Percentiles rank a stretch among this genome's conserved stretches.
Evolutionary conservation across 1,140 invertebrate species (phyloP).

Genomic region (Lucilia sericata): DNA sequence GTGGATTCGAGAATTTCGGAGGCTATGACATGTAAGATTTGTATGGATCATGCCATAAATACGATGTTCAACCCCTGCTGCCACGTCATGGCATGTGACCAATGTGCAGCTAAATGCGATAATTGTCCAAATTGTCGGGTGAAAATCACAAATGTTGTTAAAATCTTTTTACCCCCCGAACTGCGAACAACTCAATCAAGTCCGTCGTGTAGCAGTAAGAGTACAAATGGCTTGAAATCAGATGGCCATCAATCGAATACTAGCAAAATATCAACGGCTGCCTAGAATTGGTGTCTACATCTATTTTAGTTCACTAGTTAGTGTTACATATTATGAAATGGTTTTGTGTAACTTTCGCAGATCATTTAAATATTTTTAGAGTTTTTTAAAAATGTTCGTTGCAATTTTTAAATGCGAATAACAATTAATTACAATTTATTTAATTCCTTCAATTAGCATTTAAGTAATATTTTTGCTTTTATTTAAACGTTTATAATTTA

Average conservation of each 20-base stretch:
- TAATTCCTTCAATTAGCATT: slow-evolving; percentile 37
- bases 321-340: slow-evolving; percentile 65
- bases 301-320: slow-evolving; percentile 60
- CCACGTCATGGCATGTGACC: slow-evolving; percentile 82
- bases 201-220: slow-evolving; percentile 14
- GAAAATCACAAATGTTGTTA: slow-evolving; percentile 72
- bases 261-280: slow-evolving; percentile 58
- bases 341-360: slow-evolving; percentile 60
- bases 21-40: slow-evolving; percentile 83
- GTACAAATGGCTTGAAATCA: neutral
- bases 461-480: slow-evolving; percentile 20
- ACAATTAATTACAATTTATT: neutral
- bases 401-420: neutral
- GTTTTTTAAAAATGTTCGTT: neutral
- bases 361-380: neutral
- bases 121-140: slow-evolving; percentile 83
- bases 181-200: slow-evolving; percentile 56
- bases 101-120: slow-evolving; percentile 80
- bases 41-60: slow-evolving; percentile 84
- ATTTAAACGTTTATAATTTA: neutral
- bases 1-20: slow-evolving; percentile 72
- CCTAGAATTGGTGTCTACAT: slow-evolving; percentile 61
- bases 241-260: slow-evolving; percentile 44
- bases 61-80: slow-evolving; percentile 86
- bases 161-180: slow-evolving; percentile 78